Base-by-base conservation (phyloP, 2,113 vertebrate species). In the Cryptomyrus ogoouensis region DNA sequence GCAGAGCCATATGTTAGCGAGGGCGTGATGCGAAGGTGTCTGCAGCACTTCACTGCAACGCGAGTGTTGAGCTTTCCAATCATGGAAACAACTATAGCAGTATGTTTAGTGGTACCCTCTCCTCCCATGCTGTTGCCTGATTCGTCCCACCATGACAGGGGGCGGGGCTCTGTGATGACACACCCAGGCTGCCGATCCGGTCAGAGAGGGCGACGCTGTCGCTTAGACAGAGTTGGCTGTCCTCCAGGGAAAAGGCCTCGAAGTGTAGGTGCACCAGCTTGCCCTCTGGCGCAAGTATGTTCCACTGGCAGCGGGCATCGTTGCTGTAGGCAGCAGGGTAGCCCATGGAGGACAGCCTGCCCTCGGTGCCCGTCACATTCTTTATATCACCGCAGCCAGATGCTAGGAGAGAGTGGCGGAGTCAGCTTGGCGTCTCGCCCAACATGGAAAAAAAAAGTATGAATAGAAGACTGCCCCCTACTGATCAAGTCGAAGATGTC, bases 261-360 rank as follows among this genome's bases (percentile, higher is more conserved):
- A 96, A 96, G 83, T 92, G 94, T 47, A 96, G 93, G 90, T 95
- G 94, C 77, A 97, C 93, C 70, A 94, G 86, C 93, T 95, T 94
- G 53, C 95, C 96, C 0, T 15, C 35, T 7, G 95, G 92, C 5
- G 91, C 95, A 24, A 13, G 90, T 91, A 97, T 95, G 91, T 93
- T 95, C 96, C 96, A 96, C 88, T 93, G 90, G 90, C 96, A 96
- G n/a, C 1, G 90, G n/a, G 94, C 95, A 70, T 91, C 90, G 91
- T 95, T 96, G 88, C 56, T 91, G 90, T 96, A 96, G 93, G 89
- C 91, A 77, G 83, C 88, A 21, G 95, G 95, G 89, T 92, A 92
- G 86, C 92, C 91, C 95, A 95, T 95, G 17, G 95, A 95, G 77
- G 95, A 93, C 84, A 96, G 9, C 0, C 39, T 93, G 89, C 95